These are phyloP conservation scores for Ips typographus DNA, from an alignment of 1,140 invertebrate genomes.

Conservation along the genomic window DNA sequence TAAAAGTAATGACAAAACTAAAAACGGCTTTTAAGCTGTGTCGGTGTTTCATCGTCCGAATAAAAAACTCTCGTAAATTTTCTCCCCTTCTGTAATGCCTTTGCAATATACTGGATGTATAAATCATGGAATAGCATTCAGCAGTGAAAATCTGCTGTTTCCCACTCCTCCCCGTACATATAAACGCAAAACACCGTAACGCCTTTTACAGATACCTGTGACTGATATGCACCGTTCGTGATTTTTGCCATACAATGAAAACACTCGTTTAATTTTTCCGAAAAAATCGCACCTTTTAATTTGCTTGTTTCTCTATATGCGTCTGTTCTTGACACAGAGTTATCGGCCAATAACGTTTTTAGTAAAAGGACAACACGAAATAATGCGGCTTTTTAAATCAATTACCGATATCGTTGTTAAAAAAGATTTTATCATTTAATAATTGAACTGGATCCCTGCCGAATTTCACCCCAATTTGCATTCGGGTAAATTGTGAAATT, in stretches of 20 bases:
- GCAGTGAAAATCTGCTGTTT: slow-evolving; percentile 12
- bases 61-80: slow-evolving; percentile 13
- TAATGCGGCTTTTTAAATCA: no score
- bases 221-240: slow-evolving; percentile 17
- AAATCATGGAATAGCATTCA: slow-evolving; percentile 16
- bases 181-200: slow-evolving; percentile 11
- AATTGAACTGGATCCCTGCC: no score
- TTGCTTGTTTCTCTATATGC: no score
- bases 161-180: slow-evolving; percentile 7
- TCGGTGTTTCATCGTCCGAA: no score
- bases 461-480: background rate
- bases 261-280: background rate
- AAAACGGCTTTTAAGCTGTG: no score
- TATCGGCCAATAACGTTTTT: no score
- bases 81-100: slow-evolving; percentile 7
- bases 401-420: no score
- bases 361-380: no score
- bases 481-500: slow-evolving; percentile 2
- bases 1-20: no score
- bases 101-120: slow-evolving; percentile 7
- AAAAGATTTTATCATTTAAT: no score
- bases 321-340: no score
- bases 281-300: no score
- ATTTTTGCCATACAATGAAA: background rate
- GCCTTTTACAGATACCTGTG: slow-evolving; percentile 29